Conservation (phyloP, 2,113 vertebrate genomes). For the Bucco capensis region DNA sequence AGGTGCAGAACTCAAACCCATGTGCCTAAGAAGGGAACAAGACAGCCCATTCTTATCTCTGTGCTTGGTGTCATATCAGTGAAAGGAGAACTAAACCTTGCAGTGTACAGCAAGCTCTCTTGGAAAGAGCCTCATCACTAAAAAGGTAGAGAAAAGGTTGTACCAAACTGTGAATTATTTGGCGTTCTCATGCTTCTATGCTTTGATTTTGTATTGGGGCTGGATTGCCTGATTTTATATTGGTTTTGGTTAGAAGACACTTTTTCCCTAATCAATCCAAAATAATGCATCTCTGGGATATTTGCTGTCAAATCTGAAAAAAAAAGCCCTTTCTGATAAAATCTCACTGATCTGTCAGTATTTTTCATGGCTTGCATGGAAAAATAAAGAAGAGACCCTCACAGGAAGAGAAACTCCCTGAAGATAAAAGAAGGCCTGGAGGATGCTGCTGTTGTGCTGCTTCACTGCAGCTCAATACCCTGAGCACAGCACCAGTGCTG, state of each 20-base stretch:
- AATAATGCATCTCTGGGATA: not conserved
- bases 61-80: not conserved
- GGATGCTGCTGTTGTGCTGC: not conserved
- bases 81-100: not conserved
- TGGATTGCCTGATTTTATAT: not conserved
- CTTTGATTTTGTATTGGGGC: not conserved
- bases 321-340: not conserved
- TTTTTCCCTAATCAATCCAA: not conserved
- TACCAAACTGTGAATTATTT: not conserved
- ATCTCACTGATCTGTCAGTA: not conserved
- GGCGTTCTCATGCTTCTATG: not conserved
- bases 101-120: not conserved
- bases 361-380: not conserved
- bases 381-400: not conserved
- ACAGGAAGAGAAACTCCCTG: not conserved
- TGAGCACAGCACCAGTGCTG: not conserved
- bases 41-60: not conserved
- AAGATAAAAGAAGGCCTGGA: not conserved
- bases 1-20: not conserved
- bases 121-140: not conserved
- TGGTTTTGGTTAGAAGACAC: not conserved
- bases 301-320: not conserved
- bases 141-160: not conserved
- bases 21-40: not conserved
- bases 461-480: conserved; percentile 15